Evolutionary conservation across 1,140 invertebrate genomes (phyloP).

Genomic region (Drosophila tsacasi): DNA sequence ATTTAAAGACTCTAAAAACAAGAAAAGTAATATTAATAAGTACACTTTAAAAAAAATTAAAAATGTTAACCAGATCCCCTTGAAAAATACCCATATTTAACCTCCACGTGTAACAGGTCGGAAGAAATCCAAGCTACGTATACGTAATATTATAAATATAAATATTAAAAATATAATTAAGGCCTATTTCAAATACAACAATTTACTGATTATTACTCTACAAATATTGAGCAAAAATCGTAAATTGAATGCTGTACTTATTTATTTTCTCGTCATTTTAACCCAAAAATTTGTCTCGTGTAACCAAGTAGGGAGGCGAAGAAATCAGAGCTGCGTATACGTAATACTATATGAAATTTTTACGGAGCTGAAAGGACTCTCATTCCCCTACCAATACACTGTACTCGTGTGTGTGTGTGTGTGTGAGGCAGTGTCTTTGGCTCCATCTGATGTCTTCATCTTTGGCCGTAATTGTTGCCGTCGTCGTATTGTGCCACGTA

Average conservation of each 20-base stretch:
- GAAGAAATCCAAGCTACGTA: no score
- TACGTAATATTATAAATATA: background rate
- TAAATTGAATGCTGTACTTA: no score
- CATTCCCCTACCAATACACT: conserved; percentile 14
- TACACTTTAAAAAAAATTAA: no score
- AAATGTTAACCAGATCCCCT: no score
- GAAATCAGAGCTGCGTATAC: conserved; percentile 79
- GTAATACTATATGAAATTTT: conserved; percentile 75
- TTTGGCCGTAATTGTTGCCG: conserved; percentile 79
- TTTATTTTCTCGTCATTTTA: background rate
- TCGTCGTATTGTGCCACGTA: conserved; percentile 67
- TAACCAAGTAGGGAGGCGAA: background rate
- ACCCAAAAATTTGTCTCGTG: background rate
- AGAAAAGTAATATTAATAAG: no score
- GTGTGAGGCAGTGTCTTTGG: conserved; percentile 30
- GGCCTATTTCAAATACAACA: no score
- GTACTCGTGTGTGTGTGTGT: conserved; percentile 6
- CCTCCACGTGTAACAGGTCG: no score
- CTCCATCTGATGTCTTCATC: conserved; percentile 76
- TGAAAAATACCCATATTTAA: no score
- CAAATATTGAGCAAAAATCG: background rate
- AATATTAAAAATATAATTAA: background rate
- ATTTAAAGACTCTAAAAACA: no score
- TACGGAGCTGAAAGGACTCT: conserved; percentile 21
- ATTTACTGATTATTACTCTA: background rate